These are phyloP conservation scores for Brotogeris chrysoptera DNA, from an alignment of 2,797 vertebrate genomes.

Conservation along the genomic window DNA sequence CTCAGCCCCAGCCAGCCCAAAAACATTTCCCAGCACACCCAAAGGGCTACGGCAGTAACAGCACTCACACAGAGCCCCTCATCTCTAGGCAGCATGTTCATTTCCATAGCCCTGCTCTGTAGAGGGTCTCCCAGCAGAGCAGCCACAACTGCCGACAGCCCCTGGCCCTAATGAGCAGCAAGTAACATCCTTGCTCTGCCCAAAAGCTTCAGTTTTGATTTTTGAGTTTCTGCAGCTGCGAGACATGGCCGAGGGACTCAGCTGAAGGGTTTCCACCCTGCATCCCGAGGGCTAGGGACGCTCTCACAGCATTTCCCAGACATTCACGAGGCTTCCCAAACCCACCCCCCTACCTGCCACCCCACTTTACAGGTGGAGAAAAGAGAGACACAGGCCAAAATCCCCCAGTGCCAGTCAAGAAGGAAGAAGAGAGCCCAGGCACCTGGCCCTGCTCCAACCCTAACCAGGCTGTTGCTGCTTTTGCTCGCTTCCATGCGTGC, in stretches of 20 bases:
- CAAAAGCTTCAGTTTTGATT: neutral
- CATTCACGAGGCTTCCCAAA: neutral
- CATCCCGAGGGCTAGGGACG: neutral
- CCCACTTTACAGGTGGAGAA: neutral
- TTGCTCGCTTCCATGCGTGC: neutral
- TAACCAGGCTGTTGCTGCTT: neutral
- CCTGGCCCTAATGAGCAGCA: rapidly evolving
- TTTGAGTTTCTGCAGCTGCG: neutral
- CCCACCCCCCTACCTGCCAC: neutral
- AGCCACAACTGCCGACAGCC: neutral
- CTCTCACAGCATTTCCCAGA: neutral
- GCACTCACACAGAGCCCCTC: neutral
- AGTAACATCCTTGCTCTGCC: neutral
- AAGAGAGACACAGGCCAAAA: neutral
- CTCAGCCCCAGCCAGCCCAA: neutral
- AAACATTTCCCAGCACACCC: neutral
- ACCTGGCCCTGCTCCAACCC: neutral
- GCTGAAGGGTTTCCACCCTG: neutral
- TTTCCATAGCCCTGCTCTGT: neutral
- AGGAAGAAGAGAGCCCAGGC: neutral
- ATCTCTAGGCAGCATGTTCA: rapidly evolving
- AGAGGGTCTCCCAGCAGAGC: neutral
- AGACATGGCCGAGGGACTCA: neutral
- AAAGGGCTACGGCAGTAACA: neutral
- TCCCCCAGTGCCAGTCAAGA: neutral